Evolutionary conservation across 2,888 invertebrate species (phyloP).

Genomic region (Drosophila demipolita): DNA sequence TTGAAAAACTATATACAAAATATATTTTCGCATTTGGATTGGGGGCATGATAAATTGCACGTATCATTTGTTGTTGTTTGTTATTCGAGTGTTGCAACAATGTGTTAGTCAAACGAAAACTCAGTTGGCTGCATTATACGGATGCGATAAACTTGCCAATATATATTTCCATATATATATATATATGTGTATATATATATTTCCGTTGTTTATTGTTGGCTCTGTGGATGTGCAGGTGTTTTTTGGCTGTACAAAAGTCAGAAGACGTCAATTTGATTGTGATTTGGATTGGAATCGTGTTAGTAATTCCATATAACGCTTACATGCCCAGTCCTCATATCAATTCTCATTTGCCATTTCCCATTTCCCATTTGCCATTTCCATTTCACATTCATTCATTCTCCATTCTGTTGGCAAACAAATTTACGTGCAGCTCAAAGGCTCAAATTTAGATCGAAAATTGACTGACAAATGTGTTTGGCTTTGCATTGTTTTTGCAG

Average conservation of each 20-base stretch:
- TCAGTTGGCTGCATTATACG: conserved; percentile 75
- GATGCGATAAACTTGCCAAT: not conserved
- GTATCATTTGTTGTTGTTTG: conserved; percentile 14
- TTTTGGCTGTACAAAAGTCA: conserved; percentile 16
- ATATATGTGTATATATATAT: conserved; percentile 13
- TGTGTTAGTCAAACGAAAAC: conserved; percentile 36
- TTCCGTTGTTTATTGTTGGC: conserved; percentile 2
- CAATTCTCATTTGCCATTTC: not conserved
- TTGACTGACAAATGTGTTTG: conserved; percentile 77
- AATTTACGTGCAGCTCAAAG: conserved; percentile 77
- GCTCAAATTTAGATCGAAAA: conserved; percentile 66
- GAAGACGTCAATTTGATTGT: conserved; percentile 38
- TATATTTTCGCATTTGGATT: conserved; percentile 40
- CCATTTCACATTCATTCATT: not conserved
- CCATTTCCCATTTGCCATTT: not conserved
- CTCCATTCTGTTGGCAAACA: conserved; percentile 56
- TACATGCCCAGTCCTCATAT: not conserved
- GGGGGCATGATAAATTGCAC: conserved; percentile 43
- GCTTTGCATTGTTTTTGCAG: conserved; percentile 29
- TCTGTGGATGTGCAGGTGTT: conserved; percentile 45
- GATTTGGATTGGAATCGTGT: conserved; percentile 38
- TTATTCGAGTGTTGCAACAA: conserved; percentile 22
- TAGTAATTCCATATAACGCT: conserved; percentile 46
- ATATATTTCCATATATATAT: conserved; percentile 13
- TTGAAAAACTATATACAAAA: not conserved